Percentiles rank a stretch among this genome's conserved stretches.
phyloP scores from a whole-genome alignment of 2,888 invertebrate genomes.

The Hirtodrosophila duncani region DNA sequence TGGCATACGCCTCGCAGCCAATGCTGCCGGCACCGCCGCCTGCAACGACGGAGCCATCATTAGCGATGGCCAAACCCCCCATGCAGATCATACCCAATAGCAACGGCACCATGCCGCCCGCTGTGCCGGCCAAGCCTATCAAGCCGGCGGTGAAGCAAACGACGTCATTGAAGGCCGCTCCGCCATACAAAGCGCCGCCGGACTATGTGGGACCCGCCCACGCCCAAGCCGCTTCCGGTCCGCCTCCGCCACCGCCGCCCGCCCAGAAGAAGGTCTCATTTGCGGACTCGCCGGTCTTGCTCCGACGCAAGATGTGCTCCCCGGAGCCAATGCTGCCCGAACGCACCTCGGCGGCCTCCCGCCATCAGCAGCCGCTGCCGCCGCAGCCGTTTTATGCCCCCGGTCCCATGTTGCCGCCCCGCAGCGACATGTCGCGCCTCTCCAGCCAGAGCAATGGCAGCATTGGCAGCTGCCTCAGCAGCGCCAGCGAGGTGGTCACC shows the following conservation, averaged over 20 bases:
- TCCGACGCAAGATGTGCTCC: conserved; percentile 78
- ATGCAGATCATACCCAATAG: conserved; percentile 47
- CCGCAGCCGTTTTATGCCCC: conserved; percentile 62
- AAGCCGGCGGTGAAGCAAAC: conserved; percentile 70
- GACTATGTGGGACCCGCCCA: conserved; percentile 72
- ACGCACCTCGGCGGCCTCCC: too few relatives aligned
- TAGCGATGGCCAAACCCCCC: too few relatives aligned
- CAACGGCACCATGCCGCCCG: conserved; percentile 62
- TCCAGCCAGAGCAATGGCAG: conserved; percentile 80
- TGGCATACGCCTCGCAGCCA: conserved; percentile 31
- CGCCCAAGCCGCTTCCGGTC: conserved; percentile 12
- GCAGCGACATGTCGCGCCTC: conserved; percentile 86
- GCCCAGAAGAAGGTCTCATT: conserved; percentile 77
- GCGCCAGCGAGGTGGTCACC: conserved; percentile 78
- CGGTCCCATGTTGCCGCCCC: conserved; percentile 85
- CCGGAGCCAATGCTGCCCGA: conserved; percentile 74
- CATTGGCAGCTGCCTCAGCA: conserved; percentile 43
- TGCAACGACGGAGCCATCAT: conserved; percentile 38
- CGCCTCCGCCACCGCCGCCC: conserved; percentile 40
- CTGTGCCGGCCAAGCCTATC: conserved; percentile 73
- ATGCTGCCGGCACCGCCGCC: conserved; percentile 20
- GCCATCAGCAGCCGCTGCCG: conserved; percentile 11
- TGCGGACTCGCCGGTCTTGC: conserved; percentile 78
- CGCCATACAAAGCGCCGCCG: conserved; percentile 78
- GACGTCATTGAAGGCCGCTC: conserved; percentile 62